These are phyloP conservation scores for Drosophila cardini DNA, from an alignment of 1,140 invertebrate species.

Conservation along the genomic window DNA sequence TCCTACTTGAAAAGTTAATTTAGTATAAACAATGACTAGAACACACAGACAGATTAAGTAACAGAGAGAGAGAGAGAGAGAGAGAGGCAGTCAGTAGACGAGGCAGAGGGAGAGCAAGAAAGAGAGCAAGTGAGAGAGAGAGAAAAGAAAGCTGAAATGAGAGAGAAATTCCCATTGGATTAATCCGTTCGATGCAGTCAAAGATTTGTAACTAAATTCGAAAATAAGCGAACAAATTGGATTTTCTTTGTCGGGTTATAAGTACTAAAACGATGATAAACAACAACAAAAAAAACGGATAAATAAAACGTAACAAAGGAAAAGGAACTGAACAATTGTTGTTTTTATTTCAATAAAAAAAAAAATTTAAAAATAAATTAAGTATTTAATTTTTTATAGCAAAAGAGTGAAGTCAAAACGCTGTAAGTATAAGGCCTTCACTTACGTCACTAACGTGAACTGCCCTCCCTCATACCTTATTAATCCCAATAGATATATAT, in stretches of 20 bases:
- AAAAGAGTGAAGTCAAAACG: no score
- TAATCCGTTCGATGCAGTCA: slow-evolving; percentile 25
- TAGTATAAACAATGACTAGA: slow-evolving; percentile 53
- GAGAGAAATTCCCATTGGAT: slow-evolving; percentile 16
- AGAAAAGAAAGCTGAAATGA: slow-evolving; percentile 27
- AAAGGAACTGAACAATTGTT: slow-evolving; percentile 52
- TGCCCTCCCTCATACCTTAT: no score
- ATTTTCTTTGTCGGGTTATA: slow-evolving; percentile 64
- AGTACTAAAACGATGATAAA: slow-evolving; percentile 49
- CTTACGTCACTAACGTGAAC: no score
- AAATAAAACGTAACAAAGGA: slow-evolving; percentile 79
- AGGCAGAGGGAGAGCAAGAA: not conserved
- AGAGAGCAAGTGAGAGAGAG: slow-evolving; percentile 20
- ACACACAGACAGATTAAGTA: slow-evolving; percentile 9
- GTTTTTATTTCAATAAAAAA: slow-evolving; percentile 23
- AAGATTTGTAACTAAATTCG: slow-evolving; percentile 46
- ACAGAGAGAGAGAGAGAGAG: not conserved
- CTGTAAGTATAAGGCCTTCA: no score
- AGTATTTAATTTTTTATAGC: not conserved
- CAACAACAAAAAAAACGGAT: slow-evolving; percentile 69
- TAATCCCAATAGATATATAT: no score
- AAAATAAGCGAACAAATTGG: slow-evolving; percentile 52
- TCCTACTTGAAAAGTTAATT: slow-evolving; percentile 82
- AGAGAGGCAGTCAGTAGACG: no score
- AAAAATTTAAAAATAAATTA: no score